A percentile compares a stretch with the other conserved stretches of the same genome.
phyloP scores from a whole-genome alignment of 2,888 invertebrate genomes.

The Ophioninae sp. region DNA sequence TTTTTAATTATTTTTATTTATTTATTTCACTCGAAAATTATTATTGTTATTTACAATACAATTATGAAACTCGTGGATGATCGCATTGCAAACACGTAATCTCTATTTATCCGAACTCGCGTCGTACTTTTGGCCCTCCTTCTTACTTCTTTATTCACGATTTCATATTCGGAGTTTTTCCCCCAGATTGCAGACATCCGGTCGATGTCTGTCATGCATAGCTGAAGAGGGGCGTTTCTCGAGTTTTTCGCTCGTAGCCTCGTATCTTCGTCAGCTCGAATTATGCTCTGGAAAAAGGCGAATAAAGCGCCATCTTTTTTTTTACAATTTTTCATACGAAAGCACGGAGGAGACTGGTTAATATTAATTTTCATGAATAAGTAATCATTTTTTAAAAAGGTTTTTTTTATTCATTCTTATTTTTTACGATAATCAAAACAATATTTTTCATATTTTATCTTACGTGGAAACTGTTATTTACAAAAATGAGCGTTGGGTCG shows the following conservation, averaged over 20 bases:
- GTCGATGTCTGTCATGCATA: conserved; percentile 61
- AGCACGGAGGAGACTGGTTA: neutral
- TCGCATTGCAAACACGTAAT: conserved; percentile 71
- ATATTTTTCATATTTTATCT: no score
- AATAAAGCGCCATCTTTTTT: neutral
- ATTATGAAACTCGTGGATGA: conserved; percentile 61
- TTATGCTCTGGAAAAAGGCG: neutral
- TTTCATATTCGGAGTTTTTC: conserved; percentile 28
- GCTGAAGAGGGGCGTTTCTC: conserved; percentile 63
- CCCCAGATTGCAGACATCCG: conserved; percentile 51
- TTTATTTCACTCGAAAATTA: no score
- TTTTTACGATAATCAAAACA: no score
- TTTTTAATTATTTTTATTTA: no score
- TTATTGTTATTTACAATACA: no score
- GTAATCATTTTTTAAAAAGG: neutral
- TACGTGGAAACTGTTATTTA: no score
- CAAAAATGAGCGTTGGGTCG: no score
- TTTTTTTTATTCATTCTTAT: no score
- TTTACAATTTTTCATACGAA: neutral
- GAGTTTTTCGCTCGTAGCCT: conserved; percentile 3
- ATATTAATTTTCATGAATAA: neutral
- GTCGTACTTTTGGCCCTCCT: conserved; percentile 37
- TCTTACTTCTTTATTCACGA: conserved; percentile 34
- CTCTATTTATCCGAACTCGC: conserved; percentile 20
- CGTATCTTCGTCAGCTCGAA: conserved; percentile 10